phyloP scores from a whole-genome alignment of 2,797 vertebrate genomes.

The Otolemur crassicaudatus region DNA sequence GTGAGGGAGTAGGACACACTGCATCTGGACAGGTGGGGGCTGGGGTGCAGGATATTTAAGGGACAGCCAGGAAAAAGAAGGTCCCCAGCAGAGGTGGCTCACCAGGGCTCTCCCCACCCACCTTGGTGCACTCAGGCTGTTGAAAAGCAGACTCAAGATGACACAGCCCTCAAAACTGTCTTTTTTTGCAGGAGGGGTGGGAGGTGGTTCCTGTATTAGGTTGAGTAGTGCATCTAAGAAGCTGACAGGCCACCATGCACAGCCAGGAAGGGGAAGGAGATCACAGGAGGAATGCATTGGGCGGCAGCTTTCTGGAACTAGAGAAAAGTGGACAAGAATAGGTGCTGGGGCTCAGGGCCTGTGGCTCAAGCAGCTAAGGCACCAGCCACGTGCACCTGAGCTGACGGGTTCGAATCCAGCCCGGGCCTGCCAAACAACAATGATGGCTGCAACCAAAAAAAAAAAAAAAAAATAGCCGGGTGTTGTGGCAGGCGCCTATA shows the following conservation, averaged over 20 bases:
- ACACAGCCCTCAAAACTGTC: no score
- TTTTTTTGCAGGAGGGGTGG: not conserved
- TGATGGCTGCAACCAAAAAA: no score
- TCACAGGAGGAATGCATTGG: not conserved
- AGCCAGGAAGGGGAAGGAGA: not conserved
- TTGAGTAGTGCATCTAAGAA: not conserved
- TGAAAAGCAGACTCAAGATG: not conserved
- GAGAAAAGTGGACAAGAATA: not conserved
- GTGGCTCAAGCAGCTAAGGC: no score
- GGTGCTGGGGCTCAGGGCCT: not conserved
- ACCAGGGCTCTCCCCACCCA: not conserved
- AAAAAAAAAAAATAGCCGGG: no score
- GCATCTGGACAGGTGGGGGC: not conserved
- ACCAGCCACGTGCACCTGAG: no score
- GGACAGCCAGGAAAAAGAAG: not conserved
- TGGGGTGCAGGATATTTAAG: no score
- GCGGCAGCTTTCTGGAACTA: not conserved
- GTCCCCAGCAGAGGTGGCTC: not conserved
- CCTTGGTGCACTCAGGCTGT: not conserved
- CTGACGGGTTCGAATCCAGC: no score
- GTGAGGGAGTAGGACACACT: not conserved
- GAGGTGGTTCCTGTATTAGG: not conserved
- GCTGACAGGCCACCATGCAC: no score
- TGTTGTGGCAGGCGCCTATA: no score
- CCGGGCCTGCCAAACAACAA: no score